Percentiles rank a stretch among this genome's conserved stretches.
These are phyloP conservation scores for Melospiza georgiana DNA, from an alignment of 2,113 vertebrate genomes.

Conservation along the genomic window DNA sequence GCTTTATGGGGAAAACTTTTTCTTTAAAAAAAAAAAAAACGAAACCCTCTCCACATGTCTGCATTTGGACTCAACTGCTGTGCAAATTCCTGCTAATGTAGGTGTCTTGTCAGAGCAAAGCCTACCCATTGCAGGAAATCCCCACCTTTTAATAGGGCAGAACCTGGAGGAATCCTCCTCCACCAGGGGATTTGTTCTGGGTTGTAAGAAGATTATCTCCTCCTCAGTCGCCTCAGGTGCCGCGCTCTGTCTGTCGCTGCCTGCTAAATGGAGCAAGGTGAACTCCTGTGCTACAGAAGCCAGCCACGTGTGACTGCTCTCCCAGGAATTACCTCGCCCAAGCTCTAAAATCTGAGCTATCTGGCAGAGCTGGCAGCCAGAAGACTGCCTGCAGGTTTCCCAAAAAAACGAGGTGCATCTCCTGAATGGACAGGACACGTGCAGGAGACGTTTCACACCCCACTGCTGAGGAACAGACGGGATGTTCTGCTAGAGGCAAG, in stretches of 20 bases:
- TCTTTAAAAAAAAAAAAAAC: too few relatives aligned
- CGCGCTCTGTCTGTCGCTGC: fast-evolving
- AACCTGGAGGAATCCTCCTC: conserved; percentile 26
- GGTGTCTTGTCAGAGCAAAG: neutral
- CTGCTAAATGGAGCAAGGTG: conserved; percentile 51
- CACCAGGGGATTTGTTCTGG: neutral
- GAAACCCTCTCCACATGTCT: neutral
- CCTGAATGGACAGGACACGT: fast-evolving
- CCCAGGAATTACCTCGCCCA: neutral
- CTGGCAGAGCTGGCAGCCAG: neutral
- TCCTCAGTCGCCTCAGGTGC: neutral
- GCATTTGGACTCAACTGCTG: neutral
- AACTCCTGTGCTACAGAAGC: neutral
- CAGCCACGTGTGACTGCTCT: neutral
- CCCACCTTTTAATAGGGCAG: neutral
- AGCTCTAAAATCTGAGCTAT: neutral
- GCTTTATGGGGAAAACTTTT: neutral
- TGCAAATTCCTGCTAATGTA: neutral
- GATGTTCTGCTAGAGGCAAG: neutral
- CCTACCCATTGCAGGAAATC: neutral
- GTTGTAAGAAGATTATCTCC: neutral
- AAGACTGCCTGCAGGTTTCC: neutral
- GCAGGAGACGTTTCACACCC: neutral
- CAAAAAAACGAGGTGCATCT: neutral
- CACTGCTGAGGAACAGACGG: neutral